Evolutionary conservation across 2,888 invertebrate species (phyloP), one percentile per base, ranked within the genome.

Genomic region (Lasioglossum marginatum): DNA sequence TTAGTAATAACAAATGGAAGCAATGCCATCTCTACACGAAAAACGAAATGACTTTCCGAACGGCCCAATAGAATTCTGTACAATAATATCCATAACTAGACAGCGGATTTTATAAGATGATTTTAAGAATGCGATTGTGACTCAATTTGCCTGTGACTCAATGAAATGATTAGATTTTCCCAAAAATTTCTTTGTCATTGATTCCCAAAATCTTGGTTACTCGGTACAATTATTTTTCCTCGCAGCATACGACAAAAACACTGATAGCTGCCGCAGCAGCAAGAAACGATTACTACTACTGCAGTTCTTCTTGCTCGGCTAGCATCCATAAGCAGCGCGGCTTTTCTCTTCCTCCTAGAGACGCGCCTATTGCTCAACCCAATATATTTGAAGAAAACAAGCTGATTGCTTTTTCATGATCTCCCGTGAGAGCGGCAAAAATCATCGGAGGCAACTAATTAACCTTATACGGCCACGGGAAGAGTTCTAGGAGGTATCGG

Each of bases 391-490:
- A 76, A 31, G 37, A 60, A 68, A 73, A 14, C 31, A 23, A 40
- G 16, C 34, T 4, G 43, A 43, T 68, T 6, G n/a, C 31, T 75
- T 57, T 74, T 57, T 66, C 76, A 14, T 45, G 57, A 48, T 57
- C 72, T 16, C 71, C 48, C 66, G 63, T 43, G 68, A 73, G n/a
- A 76, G 14, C 23, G 23, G 16, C 57, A 77, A 81, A 82, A 66
- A 76, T 76, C 31, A 79, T 66, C 57, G 34, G 8, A 34, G 76
- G 19, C 72, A 40, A 73, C 76, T 77, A 73, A 83, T 79, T 83
- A 83, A 72, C 79, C 66, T 60, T 83, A 79, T 71, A 79, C 66
- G 72, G 75, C 23, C 6, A 48, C 45, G 27, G 48, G 48, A 52
- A 23, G 66, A 75, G 66, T 43, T 79, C 77, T 71, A 76, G 75